A percentile compares a stretch with the other conserved stretches of the same genome.
Conservation (phyloP, 1,140 invertebrate genomes). For the Drosophila sechellia region DNA sequence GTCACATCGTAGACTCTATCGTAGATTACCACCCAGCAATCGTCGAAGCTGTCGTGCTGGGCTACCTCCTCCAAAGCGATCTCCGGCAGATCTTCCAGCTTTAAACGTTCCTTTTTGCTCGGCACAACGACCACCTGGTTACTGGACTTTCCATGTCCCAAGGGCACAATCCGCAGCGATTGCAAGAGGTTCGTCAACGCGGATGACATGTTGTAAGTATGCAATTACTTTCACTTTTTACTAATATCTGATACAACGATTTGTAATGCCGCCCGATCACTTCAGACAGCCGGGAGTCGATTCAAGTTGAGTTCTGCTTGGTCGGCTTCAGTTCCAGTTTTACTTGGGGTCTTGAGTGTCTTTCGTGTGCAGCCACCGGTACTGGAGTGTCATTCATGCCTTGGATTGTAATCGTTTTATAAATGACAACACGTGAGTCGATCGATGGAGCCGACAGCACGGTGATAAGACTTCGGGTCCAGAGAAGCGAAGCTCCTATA, state of each 20-base stretch:
- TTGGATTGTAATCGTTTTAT: constrained; percentile 68
- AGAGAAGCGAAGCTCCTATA: constrained; percentile 9
- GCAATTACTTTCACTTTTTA: constrained; percentile 70
- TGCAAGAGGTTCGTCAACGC: constrained; percentile 71
- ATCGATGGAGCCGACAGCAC: constrained; percentile 4
- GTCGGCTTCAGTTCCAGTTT: constrained; percentile 43
- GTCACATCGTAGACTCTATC: constrained; percentile 92
- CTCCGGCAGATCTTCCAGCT: constrained; percentile 53
- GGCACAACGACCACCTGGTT: constrained; percentile 42
- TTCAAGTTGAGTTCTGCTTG: constrained; percentile 42
- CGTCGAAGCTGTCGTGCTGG: constrained; percentile 87
- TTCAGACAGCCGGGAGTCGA: constrained; percentile 31
- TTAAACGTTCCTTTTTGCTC: constrained; percentile 40
- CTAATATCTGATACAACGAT: constrained; percentile 9
- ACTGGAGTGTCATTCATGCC: constrained; percentile 62
- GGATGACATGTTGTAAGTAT: constrained; percentile 56
- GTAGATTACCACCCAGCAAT: constrained; percentile 91
- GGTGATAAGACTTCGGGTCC: constrained; percentile 52
- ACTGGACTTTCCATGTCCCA: constrained; percentile 36
- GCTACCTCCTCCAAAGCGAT: constrained; percentile 88
- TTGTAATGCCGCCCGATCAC: constrained; percentile 33
- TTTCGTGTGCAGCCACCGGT: constrained; percentile 30
- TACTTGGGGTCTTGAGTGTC: constrained; percentile 30
- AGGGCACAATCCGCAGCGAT: constrained; percentile 65
- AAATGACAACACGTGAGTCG: constrained; percentile 72